Evolutionary conservation across 1,140 invertebrate genomes (phyloP).

Genomic region (Saccostrea cuccullata): DNA sequence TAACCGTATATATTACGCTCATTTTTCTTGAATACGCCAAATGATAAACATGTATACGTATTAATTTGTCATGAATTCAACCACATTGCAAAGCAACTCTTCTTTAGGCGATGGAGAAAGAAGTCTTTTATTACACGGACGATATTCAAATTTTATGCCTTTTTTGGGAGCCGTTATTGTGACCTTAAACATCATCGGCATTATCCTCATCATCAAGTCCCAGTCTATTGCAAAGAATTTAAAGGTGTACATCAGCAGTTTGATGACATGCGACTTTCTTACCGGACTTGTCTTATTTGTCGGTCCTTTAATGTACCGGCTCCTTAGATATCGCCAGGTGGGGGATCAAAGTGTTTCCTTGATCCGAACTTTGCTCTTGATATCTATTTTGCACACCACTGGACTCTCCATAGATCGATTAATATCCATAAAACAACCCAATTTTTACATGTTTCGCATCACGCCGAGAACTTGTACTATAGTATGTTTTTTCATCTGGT

Average conservation of each 20-base stretch:
- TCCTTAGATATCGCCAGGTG: neutral
- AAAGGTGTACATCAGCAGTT: neutral
- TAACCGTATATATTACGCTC: too few species aligned
- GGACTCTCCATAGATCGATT: neutral
- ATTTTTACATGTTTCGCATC: neutral
- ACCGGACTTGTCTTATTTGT: neutral
- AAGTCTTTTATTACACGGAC: neutral
- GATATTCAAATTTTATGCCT: neutral
- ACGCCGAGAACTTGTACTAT: neutral
- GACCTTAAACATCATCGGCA: neutral
- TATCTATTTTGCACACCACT: conserved; percentile 2
- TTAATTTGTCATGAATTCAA: too few species aligned
- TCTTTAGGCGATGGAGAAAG: too few species aligned
- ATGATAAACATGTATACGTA: too few species aligned
- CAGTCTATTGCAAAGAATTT: neutral
- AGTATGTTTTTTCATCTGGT: neutral
- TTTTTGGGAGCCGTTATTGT: neutral
- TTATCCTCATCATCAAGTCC: neutral
- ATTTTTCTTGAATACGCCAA: too few species aligned
- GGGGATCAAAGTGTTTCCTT: neutral
- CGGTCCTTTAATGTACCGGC: neutral
- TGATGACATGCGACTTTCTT: neutral
- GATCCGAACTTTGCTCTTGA: neutral
- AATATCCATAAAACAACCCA: neutral
- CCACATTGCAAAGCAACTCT: too few species aligned